phyloP scores from a whole-genome alignment of 2,113 vertebrate genomes.

The Tragelaphus scriptus region DNA sequence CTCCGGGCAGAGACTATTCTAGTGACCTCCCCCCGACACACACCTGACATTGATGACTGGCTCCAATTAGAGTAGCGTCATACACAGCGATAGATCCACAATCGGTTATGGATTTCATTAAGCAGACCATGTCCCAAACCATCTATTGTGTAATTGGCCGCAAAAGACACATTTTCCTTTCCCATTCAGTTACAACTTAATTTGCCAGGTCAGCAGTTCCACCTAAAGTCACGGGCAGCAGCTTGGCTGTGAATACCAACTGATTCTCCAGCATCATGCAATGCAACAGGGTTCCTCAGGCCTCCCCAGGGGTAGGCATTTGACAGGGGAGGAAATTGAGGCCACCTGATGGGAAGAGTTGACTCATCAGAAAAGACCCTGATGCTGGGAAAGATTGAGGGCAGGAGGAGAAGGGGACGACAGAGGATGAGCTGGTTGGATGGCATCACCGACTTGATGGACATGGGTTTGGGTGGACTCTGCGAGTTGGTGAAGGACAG shows the following conservation, averaged over 20 bases:
- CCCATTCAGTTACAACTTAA: neutral
- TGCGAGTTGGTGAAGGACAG: neutral
- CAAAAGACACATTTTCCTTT: neutral
- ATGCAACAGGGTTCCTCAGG: rapidly evolving
- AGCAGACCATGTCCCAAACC: conserved; percentile 16
- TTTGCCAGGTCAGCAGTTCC: conserved; percentile 40
- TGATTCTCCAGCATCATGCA: rapidly evolving
- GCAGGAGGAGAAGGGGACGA: rapidly evolving
- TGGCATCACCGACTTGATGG: rapidly evolving
- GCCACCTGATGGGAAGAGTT: neutral
- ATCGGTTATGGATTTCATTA: conserved; percentile 44
- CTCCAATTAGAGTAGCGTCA: neutral
- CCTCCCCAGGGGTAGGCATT: neutral
- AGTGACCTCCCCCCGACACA: rapidly evolving
- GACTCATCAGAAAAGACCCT: rapidly evolving
- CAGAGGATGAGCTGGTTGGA: neutral
- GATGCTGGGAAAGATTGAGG: neutral
- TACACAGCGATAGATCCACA: neutral
- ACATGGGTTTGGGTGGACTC: neutral
- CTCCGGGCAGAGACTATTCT: rapidly evolving
- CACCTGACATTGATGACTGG: neutral
- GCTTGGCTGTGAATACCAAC: neutral
- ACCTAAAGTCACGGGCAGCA: neutral
- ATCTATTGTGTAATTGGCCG: neutral
- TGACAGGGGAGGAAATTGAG: neutral